Evolutionary conservation across 2,888 invertebrate species (phyloP).

Genomic region (Schizotus pectinicornis): DNA sequence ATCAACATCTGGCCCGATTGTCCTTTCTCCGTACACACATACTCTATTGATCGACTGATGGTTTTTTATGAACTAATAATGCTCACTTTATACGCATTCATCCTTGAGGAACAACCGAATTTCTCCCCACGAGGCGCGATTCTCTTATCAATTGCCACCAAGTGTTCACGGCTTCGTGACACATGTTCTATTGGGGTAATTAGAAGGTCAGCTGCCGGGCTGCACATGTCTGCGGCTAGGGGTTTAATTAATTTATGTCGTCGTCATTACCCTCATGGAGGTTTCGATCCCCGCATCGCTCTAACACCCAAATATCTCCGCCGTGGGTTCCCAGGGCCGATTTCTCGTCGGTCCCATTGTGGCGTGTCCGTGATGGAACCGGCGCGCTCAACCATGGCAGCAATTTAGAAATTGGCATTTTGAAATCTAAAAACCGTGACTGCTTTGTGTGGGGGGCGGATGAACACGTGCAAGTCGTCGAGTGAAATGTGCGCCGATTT

Average conservation of each 20-base stretch:
- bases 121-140: slow-evolving; percentile 29
- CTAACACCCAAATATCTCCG: neutral
- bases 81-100: slow-evolving; percentile 33
- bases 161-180: slow-evolving; percentile 29
- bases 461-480: slow-evolving; percentile 45
- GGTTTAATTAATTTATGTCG: slow-evolving; percentile 44
- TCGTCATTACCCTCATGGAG: slow-evolving; percentile 41
- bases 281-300: slow-evolving; percentile 22
- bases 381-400: slow-evolving; percentile 37
- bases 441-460: slow-evolving; percentile 38
- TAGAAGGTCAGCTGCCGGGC: slow-evolving; percentile 29
- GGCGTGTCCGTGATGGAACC: slow-evolving; percentile 31
- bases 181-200: slow-evolving; percentile 39
- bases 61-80: slow-evolving; percentile 34
- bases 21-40: slow-evolving; percentile 36
- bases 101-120: slow-evolving; percentile 19
- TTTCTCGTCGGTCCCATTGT: slow-evolving; percentile 32
- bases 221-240: slow-evolving; percentile 38
- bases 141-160: slow-evolving; percentile 34
- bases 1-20: slow-evolving; percentile 36
- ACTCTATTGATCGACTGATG: slow-evolving; percentile 37
- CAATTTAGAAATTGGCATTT: slow-evolving; percentile 48
- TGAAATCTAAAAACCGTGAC: slow-evolving; percentile 48
- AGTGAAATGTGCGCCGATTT: slow-evolving; percentile 36
- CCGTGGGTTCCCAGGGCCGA: slow-evolving; percentile 13